Evolutionary conservation across 2,888 invertebrate species (phyloP).

Genomic region (Prostheceraeus crozeri): DNA sequence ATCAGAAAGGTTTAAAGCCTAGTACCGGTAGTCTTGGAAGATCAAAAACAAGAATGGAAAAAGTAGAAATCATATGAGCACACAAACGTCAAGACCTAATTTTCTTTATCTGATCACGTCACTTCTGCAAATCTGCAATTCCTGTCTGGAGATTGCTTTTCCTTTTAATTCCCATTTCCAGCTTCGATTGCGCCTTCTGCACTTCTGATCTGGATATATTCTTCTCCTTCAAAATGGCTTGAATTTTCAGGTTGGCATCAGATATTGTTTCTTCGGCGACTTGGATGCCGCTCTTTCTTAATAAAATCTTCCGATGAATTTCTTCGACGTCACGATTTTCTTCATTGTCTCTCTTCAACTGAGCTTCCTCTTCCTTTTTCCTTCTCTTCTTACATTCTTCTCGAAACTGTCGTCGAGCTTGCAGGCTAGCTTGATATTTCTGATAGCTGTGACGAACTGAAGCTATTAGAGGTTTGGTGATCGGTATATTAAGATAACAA

Average conservation of each 20-base stretch:
- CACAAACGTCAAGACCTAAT: too few relatives aligned
- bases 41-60: too few relatives aligned
- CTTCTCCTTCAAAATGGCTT: too few relatives aligned
- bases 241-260: too few relatives aligned
- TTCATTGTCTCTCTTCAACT: too few relatives aligned
- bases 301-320: constrained; percentile 3
- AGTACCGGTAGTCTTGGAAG: too few relatives aligned
- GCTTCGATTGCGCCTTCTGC: constrained; percentile 12
- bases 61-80: too few relatives aligned
- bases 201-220: too few relatives aligned
- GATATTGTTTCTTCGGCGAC: constrained; percentile 3
- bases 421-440: constrained; percentile 18
- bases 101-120: too few relatives aligned
- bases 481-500: constrained; percentile 5
- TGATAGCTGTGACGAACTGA: constrained; percentile 21
- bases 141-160: constrained; percentile 2
- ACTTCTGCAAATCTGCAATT: too few relatives aligned
- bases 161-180: constrained; percentile 13
- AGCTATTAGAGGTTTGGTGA: not conserved
- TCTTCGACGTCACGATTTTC: not conserved
- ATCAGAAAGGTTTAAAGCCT: too few relatives aligned
- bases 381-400: constrained; percentile 21
- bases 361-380: too few relatives aligned
- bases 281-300: not conserved
- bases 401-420: constrained; percentile 18